Evolutionary conservation across 2,113 vertebrate species (phyloP), one percentile per base, ranked within the genome.

Genomic region (Lampris incognitus): DNA sequence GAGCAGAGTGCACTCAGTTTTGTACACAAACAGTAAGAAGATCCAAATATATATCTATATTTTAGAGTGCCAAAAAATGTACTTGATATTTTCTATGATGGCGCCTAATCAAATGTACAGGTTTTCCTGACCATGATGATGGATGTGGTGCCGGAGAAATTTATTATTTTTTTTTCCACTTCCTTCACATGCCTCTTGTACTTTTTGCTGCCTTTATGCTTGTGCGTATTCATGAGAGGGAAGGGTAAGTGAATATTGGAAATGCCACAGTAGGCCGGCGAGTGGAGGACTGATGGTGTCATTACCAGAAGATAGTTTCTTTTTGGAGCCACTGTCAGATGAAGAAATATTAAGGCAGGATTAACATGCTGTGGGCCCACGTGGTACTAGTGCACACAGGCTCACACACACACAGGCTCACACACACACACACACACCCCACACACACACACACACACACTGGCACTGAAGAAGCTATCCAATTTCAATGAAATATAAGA

Each of bases 401-500:
- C 59, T 41, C 38, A 57, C 8, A 36, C n/a, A 46, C 10, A 5
- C 13, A 69, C 41, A 51, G 5, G 11, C 46, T 10, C 58, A 68
- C 66, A 41, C 37, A 54, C 50, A 55, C 38, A 69, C 51, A 56
- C 39, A 54, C 66, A 67, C 50, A 67, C 65, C 59, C 69, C 56
- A 49, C 9, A 59, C 54, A 13, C 55, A 38, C 41, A 38, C 41
- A 7, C 41, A 10, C 13, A 69, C 67, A 24, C 36, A 56, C n/a
- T 24, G 24, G 24, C 24, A 24, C 24, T 24, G 24, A 24, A 24
- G 24, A 24, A 24, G 24, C 24, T 24, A 24, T 24, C 24, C 24
- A 24, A 24, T 24, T 24, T 24, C 24, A 24, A 24, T 24, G 24
- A 24, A 24, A 24, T 24, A 24, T 24, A 24, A 24, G 24, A 24